Evolutionary conservation across 2,797 vertebrate genomes (phyloP), one percentile per base, ranked within the genome.

Genomic region (Diplodus sargus): DNA sequence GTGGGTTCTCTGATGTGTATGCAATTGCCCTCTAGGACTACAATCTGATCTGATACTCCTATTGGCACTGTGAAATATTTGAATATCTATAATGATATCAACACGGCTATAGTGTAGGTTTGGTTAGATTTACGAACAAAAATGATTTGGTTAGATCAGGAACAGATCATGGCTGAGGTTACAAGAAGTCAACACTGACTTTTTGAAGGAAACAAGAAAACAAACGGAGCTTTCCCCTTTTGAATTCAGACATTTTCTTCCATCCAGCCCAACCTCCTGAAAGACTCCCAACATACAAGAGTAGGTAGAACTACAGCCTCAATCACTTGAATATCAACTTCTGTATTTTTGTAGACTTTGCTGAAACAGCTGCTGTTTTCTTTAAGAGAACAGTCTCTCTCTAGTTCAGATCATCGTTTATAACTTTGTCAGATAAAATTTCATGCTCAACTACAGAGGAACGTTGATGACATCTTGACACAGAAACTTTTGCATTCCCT

Each of bases 391-490:
- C 3, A 64, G 17, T 25, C 15, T 47, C 17, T 72, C 23, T 72
- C 23, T 14, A 5, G 22, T 45, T 2, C 15, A 18, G 57, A 47
- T 28, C 2, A 42, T 62, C 5, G 59, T 80, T 58, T 22, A 39
- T 14, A 56, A 71, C 61, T 72, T 69, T 54, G 28, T 10, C 28
- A 70, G 4, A 49, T 2, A 8, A 59, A 61, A 39, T 62, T 56
- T 56, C 4, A 63, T 17, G 17, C 0, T n/a, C 34, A 59, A 14
- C 7, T 4, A 47, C n/a, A 54, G 25, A 52, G n/a, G 57, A 64
- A 60, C 15, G 11, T 20, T 6, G 49, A 70, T 56, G 12, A 39
- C 16, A 63, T 70, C 22, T 64, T 18, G 30, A 49, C 15, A 30
- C 0, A 22, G 13, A 72, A 34, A 67, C 42, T 13, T 60, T 70